Conservation (phyloP, 2,888 invertebrate species). For the Resseliella maxima region DNA sequence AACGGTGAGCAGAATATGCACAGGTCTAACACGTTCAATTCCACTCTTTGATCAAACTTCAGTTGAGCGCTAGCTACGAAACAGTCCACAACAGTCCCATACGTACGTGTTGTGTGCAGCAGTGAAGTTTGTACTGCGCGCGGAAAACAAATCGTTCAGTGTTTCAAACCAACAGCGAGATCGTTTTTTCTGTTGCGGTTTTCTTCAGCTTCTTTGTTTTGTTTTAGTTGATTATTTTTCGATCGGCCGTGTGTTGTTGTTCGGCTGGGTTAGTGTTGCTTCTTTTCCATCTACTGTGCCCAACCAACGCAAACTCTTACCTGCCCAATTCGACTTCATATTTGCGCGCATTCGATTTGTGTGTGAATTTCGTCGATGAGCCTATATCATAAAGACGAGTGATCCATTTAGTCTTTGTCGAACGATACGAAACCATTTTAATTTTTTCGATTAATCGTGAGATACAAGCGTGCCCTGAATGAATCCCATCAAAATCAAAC, state of each 20-base stretch:
- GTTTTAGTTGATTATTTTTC: conserved; percentile 43
- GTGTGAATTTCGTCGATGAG: not conserved
- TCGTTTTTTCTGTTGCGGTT: not conserved
- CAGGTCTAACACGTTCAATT: not conserved
- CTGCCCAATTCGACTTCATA: not conserved
- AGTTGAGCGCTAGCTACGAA: conserved; percentile 45
- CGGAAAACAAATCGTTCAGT: not conserved
- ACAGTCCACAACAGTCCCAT: not conserved
- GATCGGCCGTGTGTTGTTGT: not conserved
- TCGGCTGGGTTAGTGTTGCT: not conserved
- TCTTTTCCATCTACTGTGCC: conserved; percentile 15
- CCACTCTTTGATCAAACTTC: not conserved
- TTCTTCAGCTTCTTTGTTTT: conserved; percentile 22
- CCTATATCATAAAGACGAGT: not conserved
- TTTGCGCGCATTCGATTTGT: not conserved
- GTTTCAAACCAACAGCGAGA: not conserved
- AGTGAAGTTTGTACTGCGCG: not conserved
- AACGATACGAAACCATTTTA: not conserved
- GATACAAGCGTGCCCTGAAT: not conserved
- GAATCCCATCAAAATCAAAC: not conserved
- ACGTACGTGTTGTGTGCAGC: not conserved
- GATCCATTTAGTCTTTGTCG: too few relatives aligned
- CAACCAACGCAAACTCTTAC: conserved; percentile 23
- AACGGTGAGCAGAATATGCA: not conserved
- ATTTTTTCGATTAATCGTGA: not conserved